These are phyloP conservation scores for Pherbina coryleti DNA, from an alignment of 2,888 invertebrate species.

Conservation along the genomic window DNA sequence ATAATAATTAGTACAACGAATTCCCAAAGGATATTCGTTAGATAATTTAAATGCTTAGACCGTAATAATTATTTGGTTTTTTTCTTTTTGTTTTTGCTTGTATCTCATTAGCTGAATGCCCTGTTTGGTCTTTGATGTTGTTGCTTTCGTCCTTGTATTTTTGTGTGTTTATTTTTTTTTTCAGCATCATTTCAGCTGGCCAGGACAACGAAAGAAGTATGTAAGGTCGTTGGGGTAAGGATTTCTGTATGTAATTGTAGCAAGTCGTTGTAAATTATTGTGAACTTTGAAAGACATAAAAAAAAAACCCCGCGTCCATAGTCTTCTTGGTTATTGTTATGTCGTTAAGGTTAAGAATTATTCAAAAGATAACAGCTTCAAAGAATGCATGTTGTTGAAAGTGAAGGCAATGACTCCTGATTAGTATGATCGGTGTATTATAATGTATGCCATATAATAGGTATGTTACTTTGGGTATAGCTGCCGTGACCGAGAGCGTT, in stretches of 20 bases:
- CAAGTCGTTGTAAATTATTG: background rate
- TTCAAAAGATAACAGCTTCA: background rate
- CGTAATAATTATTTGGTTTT: conserved; percentile 13
- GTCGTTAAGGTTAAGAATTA: background rate
- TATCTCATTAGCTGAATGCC: conserved; percentile 26
- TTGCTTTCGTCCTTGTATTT: background rate
- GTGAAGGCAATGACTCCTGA: too few relatives aligned
- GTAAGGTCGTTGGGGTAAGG: background rate
- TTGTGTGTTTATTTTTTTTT: background rate
- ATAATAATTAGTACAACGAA: conserved; percentile 13
- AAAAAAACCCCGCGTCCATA: too few relatives aligned
- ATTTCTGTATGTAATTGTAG: background rate
- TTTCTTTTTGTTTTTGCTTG: background rate
- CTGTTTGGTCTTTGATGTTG: background rate
- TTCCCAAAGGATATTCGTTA: conserved; percentile 24
- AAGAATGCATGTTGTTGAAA: background rate
- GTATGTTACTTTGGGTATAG: too few relatives aligned
- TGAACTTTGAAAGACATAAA: too few relatives aligned
- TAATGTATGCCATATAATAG: too few relatives aligned
- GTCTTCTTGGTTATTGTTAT: background rate
- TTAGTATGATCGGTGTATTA: too few relatives aligned
- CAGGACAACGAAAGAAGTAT: background rate
- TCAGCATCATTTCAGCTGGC: background rate
- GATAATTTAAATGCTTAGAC: conserved; percentile 39
- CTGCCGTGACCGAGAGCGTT: too few relatives aligned